Conservation (phyloP, 2,113 vertebrate species). For the Phodopus roborovskii region DNA sequence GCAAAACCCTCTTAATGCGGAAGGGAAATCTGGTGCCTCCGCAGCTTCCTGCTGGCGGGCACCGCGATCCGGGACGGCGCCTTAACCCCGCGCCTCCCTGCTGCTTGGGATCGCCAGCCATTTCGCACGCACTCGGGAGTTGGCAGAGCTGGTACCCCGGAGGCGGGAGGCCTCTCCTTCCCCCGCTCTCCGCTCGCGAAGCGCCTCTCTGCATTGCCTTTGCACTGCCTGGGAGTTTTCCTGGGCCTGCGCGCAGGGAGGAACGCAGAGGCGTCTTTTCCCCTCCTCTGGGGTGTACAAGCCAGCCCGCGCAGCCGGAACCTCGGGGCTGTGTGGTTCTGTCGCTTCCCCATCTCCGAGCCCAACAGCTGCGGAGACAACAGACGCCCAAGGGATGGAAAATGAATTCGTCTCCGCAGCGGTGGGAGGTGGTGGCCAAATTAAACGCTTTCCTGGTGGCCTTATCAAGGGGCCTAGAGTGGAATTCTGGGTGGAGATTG, state of each 20-base stretch:
- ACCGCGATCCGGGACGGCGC: slow-evolving; percentile 26
- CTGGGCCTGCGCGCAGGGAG: not conserved
- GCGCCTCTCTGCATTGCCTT: not conserved
- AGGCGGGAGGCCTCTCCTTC: not conserved
- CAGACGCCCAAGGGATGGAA: slow-evolving; percentile 53
- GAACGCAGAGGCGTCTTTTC: not conserved
- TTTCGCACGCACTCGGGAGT: slow-evolving; percentile 11
- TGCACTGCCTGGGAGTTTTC: not conserved
- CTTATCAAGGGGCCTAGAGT: not conserved
- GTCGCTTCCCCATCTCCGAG: not conserved
- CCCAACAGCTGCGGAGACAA: slow-evolving; percentile 38
- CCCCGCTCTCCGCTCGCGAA: not conserved
- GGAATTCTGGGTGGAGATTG: not conserved
- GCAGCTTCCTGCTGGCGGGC: slow-evolving; percentile 61
- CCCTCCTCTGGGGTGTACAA: not conserved
- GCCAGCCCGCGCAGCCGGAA: not conserved
- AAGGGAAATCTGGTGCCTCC: slow-evolving; percentile 65
- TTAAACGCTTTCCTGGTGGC: slow-evolving; percentile 61
- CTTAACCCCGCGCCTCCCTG: slow-evolving; percentile 33
- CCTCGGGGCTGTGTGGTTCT: not conserved
- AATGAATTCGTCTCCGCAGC: slow-evolving; percentile 44
- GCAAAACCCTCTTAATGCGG: slow-evolving; percentile 57
- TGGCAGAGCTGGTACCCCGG: slow-evolving; percentile 21
- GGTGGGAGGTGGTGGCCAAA: slow-evolving; percentile 57
- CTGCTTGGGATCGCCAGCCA: not conserved